Conservation (phyloP, 2,113 vertebrate genomes). For the Rostratula benghalensis region DNA sequence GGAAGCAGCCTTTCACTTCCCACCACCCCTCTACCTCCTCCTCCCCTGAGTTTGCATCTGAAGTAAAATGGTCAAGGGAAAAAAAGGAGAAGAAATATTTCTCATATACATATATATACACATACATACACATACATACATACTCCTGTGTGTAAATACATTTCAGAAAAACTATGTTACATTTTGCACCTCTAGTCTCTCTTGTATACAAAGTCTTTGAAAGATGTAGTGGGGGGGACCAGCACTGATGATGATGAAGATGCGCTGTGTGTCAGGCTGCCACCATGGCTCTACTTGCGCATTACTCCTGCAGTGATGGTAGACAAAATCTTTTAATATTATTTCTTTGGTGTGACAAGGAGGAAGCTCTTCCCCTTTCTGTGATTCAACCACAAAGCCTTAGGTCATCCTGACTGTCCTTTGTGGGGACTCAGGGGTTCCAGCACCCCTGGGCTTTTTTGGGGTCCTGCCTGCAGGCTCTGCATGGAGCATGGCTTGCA, state of each 20-base stretch:
- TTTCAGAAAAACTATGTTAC: neutral
- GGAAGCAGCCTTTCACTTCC: neutral
- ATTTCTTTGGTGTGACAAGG: neutral
- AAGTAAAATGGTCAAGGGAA: neutral
- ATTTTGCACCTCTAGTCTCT: neutral
- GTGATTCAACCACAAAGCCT: neutral
- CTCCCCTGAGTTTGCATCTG: rapidly evolving
- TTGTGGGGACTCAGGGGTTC: rapidly evolving
- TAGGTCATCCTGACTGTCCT: neutral
- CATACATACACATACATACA: no score
- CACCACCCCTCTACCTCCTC: neutral
- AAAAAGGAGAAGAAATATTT: neutral
- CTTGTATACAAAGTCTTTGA: rapidly evolving
- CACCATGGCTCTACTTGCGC: neutral
- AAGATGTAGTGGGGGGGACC: rapidly evolving
- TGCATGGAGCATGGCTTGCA: neutral
- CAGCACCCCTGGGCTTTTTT: rapidly evolving
- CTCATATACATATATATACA: rapidly evolving
- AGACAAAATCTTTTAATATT: neutral
- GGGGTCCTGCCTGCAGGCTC: neutral
- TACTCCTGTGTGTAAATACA: neutral
- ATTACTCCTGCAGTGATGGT: rapidly evolving
- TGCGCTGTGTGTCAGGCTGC: rapidly evolving
- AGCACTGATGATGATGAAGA: neutral
- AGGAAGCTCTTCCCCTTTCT: neutral